Conservation (phyloP, 2,113 vertebrate species). For the Stigmatopora argus region DNA sequence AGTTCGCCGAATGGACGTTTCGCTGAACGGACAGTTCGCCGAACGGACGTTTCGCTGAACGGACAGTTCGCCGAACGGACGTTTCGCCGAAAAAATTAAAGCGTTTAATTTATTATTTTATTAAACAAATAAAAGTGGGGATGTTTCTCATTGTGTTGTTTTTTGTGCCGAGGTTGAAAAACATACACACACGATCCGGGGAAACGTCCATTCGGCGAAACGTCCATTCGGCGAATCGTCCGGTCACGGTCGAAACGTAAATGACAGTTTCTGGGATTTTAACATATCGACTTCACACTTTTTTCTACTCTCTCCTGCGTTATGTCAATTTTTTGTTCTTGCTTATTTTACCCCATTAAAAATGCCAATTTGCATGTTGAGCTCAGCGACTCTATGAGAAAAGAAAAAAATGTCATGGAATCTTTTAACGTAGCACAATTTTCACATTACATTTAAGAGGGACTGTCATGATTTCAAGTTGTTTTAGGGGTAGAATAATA, state of each 20-base stretch:
- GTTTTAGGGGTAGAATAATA: conserved; percentile 55
- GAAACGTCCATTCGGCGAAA: too few species aligned
- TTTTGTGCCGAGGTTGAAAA: too few species aligned
- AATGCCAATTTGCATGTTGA: conserved; percentile 64
- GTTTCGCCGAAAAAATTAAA: too few species aligned
- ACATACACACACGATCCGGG: too few species aligned
- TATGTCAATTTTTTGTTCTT: neutral
- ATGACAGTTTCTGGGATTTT: conserved; percentile 14
- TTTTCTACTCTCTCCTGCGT: conserved; percentile 49
- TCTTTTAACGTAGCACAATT: conserved; percentile 70
- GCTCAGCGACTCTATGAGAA: conserved; percentile 33
- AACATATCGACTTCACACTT: conserved; percentile 45
- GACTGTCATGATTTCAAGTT: conserved; percentile 47
- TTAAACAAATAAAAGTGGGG: too few species aligned
- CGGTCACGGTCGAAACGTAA: neutral
- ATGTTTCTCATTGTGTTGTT: too few species aligned
- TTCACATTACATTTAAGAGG: conserved; percentile 58
- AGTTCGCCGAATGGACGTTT: too few species aligned
- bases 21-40: too few species aligned
- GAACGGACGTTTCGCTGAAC: too few species aligned
- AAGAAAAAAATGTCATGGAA: conserved; percentile 39
- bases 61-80: too few species aligned
- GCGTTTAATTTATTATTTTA: too few species aligned
- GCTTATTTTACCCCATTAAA: neutral
- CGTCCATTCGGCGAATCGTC: too few species aligned